Evolutionary conservation across 2,113 vertebrate species (phyloP).

Genomic region (Hydropotes inermis): DNA sequence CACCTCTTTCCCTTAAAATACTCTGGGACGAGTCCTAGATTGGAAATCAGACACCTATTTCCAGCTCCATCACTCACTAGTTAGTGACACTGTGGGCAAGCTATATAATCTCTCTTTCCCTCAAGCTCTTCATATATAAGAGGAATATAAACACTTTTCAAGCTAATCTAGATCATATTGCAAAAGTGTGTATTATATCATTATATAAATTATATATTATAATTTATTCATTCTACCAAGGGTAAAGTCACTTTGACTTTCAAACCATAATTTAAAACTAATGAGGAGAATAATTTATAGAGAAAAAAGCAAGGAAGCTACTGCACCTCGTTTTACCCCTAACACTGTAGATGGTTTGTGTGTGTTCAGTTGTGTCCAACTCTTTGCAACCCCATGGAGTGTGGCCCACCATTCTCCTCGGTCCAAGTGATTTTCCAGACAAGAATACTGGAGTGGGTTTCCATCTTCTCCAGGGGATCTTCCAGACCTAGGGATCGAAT

Average conservation of each 20-base stretch:
- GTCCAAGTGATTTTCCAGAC: not conserved
- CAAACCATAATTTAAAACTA: not conserved
- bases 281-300: not conserved
- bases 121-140: not conserved
- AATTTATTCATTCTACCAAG: not conserved
- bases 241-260: not conserved
- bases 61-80: not conserved
- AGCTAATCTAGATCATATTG: not conserved
- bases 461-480: not conserved
- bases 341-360: not conserved
- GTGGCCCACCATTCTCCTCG: not conserved
- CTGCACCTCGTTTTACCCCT: not conserved
- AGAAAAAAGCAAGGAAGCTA: not conserved
- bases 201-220: not conserved
- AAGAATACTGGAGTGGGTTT: not conserved
- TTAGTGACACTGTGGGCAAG: not conserved
- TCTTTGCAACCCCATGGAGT: not conserved
- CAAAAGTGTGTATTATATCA: not conserved
- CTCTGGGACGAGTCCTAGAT: not conserved
- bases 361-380: not conserved
- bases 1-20: not conserved
- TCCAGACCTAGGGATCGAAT: not conserved
- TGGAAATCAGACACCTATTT: constrained; percentile 25
- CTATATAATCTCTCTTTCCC: not conserved
- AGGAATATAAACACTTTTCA: not conserved